phyloP scores from a whole-genome alignment of 2,797 vertebrate species.

The Pempheris klunzingeri region DNA sequence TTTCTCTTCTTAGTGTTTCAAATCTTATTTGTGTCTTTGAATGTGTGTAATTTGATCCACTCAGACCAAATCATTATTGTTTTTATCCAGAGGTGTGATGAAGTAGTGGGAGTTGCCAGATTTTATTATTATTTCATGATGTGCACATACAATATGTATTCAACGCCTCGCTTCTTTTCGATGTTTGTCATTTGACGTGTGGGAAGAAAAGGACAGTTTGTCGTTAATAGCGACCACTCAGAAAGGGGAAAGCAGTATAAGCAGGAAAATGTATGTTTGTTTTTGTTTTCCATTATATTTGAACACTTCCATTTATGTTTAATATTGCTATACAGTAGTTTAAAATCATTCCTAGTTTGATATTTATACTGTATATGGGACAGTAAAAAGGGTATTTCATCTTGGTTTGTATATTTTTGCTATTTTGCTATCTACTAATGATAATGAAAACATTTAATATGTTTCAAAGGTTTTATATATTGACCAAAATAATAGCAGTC shows the following conservation, averaged over 20 bases:
- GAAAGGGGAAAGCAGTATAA: conserved; percentile 74
- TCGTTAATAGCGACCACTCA: conserved; percentile 72
- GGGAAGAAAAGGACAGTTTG: conserved; percentile 48
- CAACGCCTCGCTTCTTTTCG: conserved; percentile 58
- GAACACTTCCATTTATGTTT: conserved; percentile 83
- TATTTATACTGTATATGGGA: conserved; percentile 92
- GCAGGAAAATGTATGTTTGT: conserved; percentile 57
- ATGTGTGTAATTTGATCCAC: conserved; percentile 57
- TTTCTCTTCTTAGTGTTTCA: conserved; percentile 58
- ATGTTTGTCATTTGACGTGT: conserved; percentile 48
- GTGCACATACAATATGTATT: conserved; percentile 62
- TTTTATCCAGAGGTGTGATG: conserved; percentile 60
- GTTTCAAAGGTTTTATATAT: conserved; percentile 81
- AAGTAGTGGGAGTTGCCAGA: conserved; percentile 60
- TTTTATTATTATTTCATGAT: conserved; percentile 53
- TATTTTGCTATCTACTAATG: conserved; percentile 86
- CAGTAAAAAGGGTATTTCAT: conserved; percentile 89
- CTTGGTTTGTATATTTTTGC: conserved; percentile 96
- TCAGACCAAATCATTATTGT: conserved; percentile 60
- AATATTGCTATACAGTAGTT: conserved; percentile 76
- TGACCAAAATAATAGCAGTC: conserved; percentile 77
- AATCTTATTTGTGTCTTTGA: conserved; percentile 59
- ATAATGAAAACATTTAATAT: conserved; percentile 80
- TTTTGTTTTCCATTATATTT: conserved; percentile 77
- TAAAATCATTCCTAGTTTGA: conserved; percentile 86